Percentiles rank a stretch among this genome's conserved stretches.
These are phyloP conservation scores for Gymnothorax reevesii DNA, from an alignment of 2,797 vertebrate genomes.

Conservation along the genomic window DNA sequence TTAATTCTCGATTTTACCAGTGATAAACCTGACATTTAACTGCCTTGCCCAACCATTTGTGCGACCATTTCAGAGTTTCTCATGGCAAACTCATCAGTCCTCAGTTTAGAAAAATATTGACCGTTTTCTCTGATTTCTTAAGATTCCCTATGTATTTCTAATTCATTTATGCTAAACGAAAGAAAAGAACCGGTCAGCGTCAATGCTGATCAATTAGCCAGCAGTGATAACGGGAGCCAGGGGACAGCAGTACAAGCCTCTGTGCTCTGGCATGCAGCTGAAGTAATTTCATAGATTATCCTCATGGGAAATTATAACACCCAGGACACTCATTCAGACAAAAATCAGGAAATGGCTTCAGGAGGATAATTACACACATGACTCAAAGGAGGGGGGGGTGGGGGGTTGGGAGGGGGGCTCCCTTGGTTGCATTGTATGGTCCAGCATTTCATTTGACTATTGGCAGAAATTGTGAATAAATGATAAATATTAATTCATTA, in stretches of 20 bases:
- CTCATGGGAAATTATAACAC: neutral
- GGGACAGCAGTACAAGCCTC: no score
- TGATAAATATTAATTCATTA: neutral
- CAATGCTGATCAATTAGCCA: neutral
- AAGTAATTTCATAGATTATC: slow-evolving; percentile 1
- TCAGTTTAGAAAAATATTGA: neutral
- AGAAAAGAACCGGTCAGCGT: neutral
- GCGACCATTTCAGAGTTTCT: neutral
- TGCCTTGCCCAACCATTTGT: neutral
- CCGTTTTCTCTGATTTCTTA: neutral
- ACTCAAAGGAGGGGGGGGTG: no score
- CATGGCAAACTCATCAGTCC: no score
- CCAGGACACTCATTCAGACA: slow-evolving; percentile 18
- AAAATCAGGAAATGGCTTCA: neutral
- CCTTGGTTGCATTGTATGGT: no score
- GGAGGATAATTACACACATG: neutral
- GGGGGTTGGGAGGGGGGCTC: no score
- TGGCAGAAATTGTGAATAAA: no score
- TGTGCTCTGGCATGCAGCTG: neutral
- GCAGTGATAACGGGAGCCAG: neutral
- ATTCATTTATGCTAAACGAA: neutral
- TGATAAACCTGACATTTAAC: neutral
- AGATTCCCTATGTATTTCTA: neutral
- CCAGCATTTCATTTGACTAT: no score
- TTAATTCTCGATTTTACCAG: neutral